Evolutionary conservation across 2,888 invertebrate genomes (phyloP).

Genomic region (Andrena trimmerana): DNA sequence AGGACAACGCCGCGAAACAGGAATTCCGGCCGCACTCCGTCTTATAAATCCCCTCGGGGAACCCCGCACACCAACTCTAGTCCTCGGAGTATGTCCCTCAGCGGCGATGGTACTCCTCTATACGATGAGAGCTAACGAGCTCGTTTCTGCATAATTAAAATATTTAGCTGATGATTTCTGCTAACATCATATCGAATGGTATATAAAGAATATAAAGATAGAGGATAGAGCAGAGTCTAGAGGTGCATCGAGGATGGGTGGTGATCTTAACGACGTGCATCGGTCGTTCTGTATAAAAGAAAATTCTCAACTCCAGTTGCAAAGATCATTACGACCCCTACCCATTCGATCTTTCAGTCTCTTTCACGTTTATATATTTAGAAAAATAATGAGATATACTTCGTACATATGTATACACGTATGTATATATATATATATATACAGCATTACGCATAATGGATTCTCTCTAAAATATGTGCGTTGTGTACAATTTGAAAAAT

Average conservation of each 20-base stretch:
- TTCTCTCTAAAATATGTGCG: conserved; percentile 14
- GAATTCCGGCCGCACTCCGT: conserved; percentile 76
- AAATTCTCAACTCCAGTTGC: neutral
- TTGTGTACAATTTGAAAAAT: conserved; percentile 16
- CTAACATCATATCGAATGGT: conserved; percentile 27
- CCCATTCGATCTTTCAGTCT: conserved; percentile 26
- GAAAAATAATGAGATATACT: neutral
- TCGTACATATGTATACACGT: neutral
- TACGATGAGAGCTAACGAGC: conserved; percentile 92
- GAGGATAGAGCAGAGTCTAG: neutral
- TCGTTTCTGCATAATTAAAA: conserved; percentile 37
- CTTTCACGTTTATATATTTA: conserved; percentile 40
- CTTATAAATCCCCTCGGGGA: conserved; percentile 83
- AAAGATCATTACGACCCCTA: neutral
- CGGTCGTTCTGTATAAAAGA: conserved; percentile 16
- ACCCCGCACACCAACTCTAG: conserved; percentile 91
- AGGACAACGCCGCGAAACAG: conserved; percentile 88
- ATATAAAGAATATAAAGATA: conserved; percentile 8
- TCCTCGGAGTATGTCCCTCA: conserved; percentile 94
- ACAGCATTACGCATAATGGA: neutral
- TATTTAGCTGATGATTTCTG: conserved; percentile 29
- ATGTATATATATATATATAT: neutral
- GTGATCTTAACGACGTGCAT: conserved; percentile 12
- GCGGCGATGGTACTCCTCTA: conserved; percentile 96
- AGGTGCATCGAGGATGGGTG: neutral